Evolutionary conservation across 2,113 vertebrate species (phyloP).

Genomic region (Pundamilia nyererei): DNA sequence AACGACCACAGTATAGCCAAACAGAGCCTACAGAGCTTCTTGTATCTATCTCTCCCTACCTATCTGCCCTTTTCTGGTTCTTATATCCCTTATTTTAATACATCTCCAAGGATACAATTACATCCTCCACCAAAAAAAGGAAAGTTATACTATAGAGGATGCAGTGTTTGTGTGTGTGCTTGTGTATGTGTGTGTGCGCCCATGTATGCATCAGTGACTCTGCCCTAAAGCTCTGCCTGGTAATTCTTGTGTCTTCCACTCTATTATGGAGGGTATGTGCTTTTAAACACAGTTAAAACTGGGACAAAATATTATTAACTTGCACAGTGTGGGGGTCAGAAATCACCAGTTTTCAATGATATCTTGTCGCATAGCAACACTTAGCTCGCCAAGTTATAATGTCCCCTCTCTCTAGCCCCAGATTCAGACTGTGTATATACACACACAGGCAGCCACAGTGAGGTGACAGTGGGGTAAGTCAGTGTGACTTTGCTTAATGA

Average conservation of each 20-base stretch:
- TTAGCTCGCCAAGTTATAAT: not conserved
- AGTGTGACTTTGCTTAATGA: conserved; percentile 53
- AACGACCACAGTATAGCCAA: conserved; percentile 32
- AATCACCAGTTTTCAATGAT: conserved; percentile 2
- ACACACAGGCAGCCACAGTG: not conserved
- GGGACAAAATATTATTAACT: conserved; percentile 6
- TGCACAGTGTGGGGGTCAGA: not conserved
- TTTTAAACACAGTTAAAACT: conserved; percentile 13
- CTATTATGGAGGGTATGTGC: not conserved
- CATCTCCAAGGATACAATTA: conserved; percentile 34
- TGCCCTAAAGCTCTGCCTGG: not conserved
- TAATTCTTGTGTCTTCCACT: not conserved
- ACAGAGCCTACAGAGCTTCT: conserved; percentile 21
- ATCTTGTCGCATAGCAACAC: conserved; percentile 43
- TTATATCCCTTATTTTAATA: conserved; percentile 34
- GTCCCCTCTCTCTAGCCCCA: not conserved
- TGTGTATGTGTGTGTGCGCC: not conserved
- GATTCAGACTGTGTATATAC: not conserved
- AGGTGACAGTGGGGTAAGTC: conserved; percentile 31
- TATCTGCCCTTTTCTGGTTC: conserved; percentile 33
- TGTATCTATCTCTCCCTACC: conserved; percentile 26
- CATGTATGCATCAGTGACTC: not conserved
- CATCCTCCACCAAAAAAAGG: not conserved
- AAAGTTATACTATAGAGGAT: not conserved
- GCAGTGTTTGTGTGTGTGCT: not conserved